Conservation (phyloP, 1,140 invertebrate genomes). For the Drosophila nigrodunni region DNA sequence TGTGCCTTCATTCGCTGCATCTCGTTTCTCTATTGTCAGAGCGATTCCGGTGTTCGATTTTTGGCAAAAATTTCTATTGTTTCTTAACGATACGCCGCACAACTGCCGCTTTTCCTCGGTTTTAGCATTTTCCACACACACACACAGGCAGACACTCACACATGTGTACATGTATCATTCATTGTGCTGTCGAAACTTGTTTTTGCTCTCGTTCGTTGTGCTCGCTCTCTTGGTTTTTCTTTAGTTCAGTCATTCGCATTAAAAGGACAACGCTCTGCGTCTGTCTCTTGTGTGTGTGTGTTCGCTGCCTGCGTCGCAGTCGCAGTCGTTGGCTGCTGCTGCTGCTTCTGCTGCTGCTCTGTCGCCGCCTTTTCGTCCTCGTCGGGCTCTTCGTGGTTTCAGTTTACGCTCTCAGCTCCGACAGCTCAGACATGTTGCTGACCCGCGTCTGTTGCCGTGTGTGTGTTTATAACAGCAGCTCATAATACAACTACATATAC, state of each 20-base stretch:
- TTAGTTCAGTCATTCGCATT: constrained; percentile 74
- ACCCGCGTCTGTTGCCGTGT: constrained; percentile 64
- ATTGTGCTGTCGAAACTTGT: constrained; percentile 80
- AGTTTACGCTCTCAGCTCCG: constrained; percentile 75
- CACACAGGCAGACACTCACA: constrained; percentile 23
- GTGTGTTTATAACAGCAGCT: constrained; percentile 59
- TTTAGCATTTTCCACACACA: constrained; percentile 55
- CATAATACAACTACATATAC: constrained; percentile 21
- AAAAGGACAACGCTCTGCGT: constrained; percentile 79
- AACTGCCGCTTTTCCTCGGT: constrained; percentile 73
- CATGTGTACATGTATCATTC: constrained; percentile 12
- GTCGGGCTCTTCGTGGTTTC: constrained; percentile 61
- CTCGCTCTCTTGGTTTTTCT: constrained; percentile 61
- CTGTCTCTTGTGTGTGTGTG: constrained; percentile 33
- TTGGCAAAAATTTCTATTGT: constrained; percentile 61
- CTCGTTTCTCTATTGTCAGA: constrained; percentile 60
- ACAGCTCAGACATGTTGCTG: constrained; percentile 77
- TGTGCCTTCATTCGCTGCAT: constrained; percentile 57
- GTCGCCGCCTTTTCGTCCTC: constrained; percentile 48
- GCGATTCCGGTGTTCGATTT: constrained; percentile 28
- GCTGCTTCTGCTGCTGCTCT: constrained; percentile 4
- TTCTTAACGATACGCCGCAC: constrained; percentile 28
- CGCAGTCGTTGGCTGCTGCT: constrained; percentile 5
- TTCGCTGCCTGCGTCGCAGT: constrained; percentile 41
- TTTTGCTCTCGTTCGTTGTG: constrained; percentile 58